Conservation (phyloP, 1,140 invertebrate genomes). For the Chionoecetes opilio region DNA sequence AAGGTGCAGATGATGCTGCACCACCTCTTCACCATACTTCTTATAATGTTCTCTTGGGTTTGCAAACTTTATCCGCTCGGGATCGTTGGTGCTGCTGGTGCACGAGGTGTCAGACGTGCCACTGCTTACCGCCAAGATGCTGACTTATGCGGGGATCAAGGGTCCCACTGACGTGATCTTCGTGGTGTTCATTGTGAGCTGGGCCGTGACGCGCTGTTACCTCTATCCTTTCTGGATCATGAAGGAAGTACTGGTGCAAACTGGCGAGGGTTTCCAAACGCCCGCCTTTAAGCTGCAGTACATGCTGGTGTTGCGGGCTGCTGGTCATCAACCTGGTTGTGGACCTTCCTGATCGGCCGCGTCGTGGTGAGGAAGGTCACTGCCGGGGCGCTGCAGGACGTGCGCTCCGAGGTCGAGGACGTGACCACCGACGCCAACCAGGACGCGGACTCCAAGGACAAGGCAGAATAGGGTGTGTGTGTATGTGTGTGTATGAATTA, state of each 20-base stretch:
- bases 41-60: slow-evolving; percentile 93
- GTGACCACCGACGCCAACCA: slow-evolving; percentile 17
- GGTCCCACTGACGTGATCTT: slow-evolving; percentile 93
- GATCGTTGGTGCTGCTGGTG: slow-evolving; percentile 94
- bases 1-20: slow-evolving; percentile 88
- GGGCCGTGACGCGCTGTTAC: slow-evolving; percentile 93
- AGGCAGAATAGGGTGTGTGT: slow-evolving; percentile 33
- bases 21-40: slow-evolving; percentile 80
- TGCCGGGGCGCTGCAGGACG: slow-evolving; percentile 52
- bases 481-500: too few relatives aligned
- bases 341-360: slow-evolving; percentile 62
- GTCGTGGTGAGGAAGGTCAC: slow-evolving; percentile 50
- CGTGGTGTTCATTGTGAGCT: slow-evolving; percentile 92
- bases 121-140: slow-evolving; percentile 90
- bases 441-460: not conserved
- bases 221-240: slow-evolving; percentile 95
- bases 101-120: slow-evolving; percentile 97
- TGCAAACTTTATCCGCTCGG: slow-evolving; percentile 96
- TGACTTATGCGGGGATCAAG: slow-evolving; percentile 94
- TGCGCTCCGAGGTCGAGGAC: slow-evolving; percentile 63
- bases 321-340: slow-evolving; percentile 52
- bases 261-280: slow-evolving; percentile 92
- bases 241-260: slow-evolving; percentile 91
- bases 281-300: slow-evolving; percentile 94
- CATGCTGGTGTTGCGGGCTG: slow-evolving; percentile 34